Conservation (phyloP, 1,140 invertebrate genomes). For the Drosophila busckii region DNA sequence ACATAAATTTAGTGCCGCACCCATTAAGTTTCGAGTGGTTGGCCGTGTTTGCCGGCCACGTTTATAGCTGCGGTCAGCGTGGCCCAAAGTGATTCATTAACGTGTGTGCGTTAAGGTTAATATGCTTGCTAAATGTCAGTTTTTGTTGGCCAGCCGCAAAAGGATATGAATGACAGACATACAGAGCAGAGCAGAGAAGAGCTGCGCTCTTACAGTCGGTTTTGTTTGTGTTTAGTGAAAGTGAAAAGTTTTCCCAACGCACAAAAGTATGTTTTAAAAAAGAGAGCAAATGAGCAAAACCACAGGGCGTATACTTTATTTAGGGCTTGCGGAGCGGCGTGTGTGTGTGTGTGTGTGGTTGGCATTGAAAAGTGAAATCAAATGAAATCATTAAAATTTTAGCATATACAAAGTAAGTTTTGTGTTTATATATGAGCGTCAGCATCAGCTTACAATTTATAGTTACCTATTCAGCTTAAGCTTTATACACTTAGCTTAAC, state of each 20-base stretch:
- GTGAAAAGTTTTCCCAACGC: slow-evolving; percentile 26
- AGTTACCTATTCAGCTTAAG: slow-evolving; percentile 5
- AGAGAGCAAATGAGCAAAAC: slow-evolving; percentile 3
- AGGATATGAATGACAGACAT: slow-evolving; percentile 17
- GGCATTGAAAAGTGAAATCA: slow-evolving; percentile 10
- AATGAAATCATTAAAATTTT: not conserved
- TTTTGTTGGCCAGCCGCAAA: slow-evolving; percentile 30
- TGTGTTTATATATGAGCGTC: no score
- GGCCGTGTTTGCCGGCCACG: slow-evolving; percentile 1
- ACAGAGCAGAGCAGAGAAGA: no score
- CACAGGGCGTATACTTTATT: slow-evolving; percentile 29
- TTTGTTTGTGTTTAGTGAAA: slow-evolving; percentile 23
- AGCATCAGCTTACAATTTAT: not conserved
- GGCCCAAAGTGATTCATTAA: slow-evolving; percentile 44
- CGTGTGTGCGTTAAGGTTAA: slow-evolving; percentile 44
- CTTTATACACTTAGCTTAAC: not conserved
- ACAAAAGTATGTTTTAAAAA: slow-evolving; percentile 18
- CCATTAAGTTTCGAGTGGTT: slow-evolving; percentile 36
- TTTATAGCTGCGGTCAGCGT: slow-evolving; percentile 31
- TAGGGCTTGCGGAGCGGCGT: slow-evolving; percentile 1
- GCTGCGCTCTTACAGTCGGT: not conserved
- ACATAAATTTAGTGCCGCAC: slow-evolving; percentile 29
- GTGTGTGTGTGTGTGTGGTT: not conserved
- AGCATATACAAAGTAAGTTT: not conserved
- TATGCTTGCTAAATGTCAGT: slow-evolving; percentile 44